Evolutionary conservation across 1,140 invertebrate species (phyloP).

Genomic region (Copidosoma floridanum): DNA sequence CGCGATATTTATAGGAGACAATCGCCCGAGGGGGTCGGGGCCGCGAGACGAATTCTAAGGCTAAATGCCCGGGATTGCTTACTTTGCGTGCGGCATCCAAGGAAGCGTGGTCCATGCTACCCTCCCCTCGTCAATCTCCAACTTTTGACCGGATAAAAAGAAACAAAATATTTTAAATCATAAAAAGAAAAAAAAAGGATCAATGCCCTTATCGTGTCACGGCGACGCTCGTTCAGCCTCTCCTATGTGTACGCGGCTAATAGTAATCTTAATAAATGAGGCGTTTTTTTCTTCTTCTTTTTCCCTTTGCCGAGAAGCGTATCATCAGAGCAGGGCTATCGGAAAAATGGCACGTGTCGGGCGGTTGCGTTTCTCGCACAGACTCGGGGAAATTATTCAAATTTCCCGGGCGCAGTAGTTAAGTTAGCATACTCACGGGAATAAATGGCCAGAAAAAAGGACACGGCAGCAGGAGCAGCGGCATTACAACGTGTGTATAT

Average conservation of each 20-base stretch:
- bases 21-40: constrained; percentile 35
- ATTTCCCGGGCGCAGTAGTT: not conserved
- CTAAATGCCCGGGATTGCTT: constrained; percentile 37
- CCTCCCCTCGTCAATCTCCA: no score
- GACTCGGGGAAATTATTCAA: constrained; percentile 16
- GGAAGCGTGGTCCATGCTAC: no score
- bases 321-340: no score
- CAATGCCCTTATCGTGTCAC: no score
- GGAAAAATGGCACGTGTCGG: constrained; percentile 2
- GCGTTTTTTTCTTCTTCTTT: not conserved
- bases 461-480: not conserved
- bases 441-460: not conserved
- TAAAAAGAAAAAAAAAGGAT: no score
- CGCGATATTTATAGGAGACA: constrained; percentile 55
- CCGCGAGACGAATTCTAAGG: constrained; percentile 37
- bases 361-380: not conserved
- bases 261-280: constrained; percentile 8
- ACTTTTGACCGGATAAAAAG: not conserved
- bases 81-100: no score
- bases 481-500: no score
- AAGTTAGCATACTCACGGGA: constrained; percentile 3
- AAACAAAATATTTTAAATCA: no score
- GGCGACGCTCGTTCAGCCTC: no score
- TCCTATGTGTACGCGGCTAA: not conserved
- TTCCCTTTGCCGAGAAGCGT: no score